Percentiles rank a stretch among this genome's conserved stretches.
phyloP scores from a whole-genome alignment of 2,113 vertebrate species.

The Dasyprocta punctata region DNA sequence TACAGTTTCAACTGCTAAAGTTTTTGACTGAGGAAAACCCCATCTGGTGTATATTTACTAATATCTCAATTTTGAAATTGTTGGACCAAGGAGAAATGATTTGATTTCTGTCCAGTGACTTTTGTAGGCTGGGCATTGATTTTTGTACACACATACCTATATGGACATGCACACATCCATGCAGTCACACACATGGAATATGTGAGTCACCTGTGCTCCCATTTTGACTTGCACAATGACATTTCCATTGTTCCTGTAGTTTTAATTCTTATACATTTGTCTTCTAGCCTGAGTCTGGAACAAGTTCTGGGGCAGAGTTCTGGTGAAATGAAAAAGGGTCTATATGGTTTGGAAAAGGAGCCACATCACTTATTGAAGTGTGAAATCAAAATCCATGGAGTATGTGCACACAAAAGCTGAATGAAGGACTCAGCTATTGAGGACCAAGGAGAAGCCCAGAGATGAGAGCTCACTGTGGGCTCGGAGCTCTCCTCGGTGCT shows the following conservation, averaged over 20 bases:
- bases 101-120: neutral
- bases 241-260: neutral
- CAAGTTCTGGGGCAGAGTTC: neutral
- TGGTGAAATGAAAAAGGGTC: neutral
- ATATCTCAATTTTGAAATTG: slow-evolving; percentile 21
- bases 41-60: neutral
- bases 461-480: no score
- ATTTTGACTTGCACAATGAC: neutral
- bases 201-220: neutral
- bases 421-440: neutral
- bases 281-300: neutral
- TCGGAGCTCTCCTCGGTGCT: slow-evolving; percentile 66
- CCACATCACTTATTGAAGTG: neutral
- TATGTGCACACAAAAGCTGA: neutral
- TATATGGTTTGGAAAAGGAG: neutral
- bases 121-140: neutral
- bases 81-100: neutral
- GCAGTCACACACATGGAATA: neutral
- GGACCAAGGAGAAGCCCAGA: neutral
- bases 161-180: no score
- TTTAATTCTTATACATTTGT: neutral
- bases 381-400: neutral
- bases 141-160: neutral
- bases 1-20: neutral
- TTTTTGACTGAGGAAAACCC: neutral